Conservation (phyloP, 2,888 invertebrate species). For the Selenia dentaria region DNA sequence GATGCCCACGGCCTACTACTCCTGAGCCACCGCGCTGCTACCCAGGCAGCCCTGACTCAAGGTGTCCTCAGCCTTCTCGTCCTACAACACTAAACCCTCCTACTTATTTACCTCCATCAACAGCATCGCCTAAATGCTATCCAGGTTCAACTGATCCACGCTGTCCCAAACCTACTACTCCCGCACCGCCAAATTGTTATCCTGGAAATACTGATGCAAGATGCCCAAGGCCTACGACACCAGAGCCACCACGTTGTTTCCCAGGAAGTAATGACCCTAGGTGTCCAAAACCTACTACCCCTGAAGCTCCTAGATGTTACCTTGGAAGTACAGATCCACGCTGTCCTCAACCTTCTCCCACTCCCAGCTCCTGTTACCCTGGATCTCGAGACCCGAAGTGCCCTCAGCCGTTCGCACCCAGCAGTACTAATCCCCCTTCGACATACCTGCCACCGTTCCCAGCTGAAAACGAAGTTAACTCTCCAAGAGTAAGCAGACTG, state of each 20-base stretch:
- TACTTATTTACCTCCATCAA: conserved; percentile 42
- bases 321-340: conserved; percentile 54
- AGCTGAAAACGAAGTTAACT: conserved; percentile 65
- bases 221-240: conserved; percentile 37
- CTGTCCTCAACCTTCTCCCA: conserved; percentile 50
- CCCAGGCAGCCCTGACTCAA: conserved; percentile 42
- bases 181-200: conserved; percentile 41
- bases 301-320: conserved; percentile 50
- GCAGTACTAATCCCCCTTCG: conserved; percentile 70
- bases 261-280: conserved; percentile 49
- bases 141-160: conserved; percentile 41
- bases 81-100: too few relatives aligned
- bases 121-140: conserved; percentile 38
- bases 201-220: conserved; percentile 53
- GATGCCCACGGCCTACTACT: conserved; percentile 45
- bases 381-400: conserved; percentile 70
- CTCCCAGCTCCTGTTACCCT: conserved; percentile 72
- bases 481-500: conserved; percentile 52
- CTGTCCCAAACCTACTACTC: conserved; percentile 38
- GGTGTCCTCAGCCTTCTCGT: conserved; percentile 37
- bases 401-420: conserved; percentile 71
- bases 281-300: conserved; percentile 50
- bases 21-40: conserved; percentile 36
- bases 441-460: conserved; percentile 79
- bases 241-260: conserved; percentile 35